Evolutionary conservation across 2,888 invertebrate genomes (phyloP).

Genomic region (Stenoptilia bipunctidactyla): DNA sequence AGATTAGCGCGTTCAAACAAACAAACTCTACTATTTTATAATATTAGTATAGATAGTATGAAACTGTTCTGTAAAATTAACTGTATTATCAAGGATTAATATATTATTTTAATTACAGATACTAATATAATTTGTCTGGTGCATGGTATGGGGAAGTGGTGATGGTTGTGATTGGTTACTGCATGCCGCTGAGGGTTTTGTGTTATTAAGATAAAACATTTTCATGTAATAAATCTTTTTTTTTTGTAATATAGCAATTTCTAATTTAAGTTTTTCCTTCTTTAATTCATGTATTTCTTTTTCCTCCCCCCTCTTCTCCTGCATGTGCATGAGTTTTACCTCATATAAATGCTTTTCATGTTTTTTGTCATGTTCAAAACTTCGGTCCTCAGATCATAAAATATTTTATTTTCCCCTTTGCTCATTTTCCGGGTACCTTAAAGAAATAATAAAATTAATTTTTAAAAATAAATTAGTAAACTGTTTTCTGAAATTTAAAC

Average conservation of each 20-base stretch:
- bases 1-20: too few species aligned
- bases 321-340: not conserved
- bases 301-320: not conserved
- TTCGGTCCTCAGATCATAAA: not conserved
- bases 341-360: not conserved
- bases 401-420: not conserved
- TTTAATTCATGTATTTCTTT: not conserved
- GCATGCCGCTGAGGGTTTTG: not conserved
- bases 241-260: not conserved
- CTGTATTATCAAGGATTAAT: not conserved
- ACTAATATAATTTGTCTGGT: not conserved
- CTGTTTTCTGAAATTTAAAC: not conserved
- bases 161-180: not conserved
- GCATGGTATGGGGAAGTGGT: not conserved
- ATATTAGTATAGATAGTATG: too few species aligned
- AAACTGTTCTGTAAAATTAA: too few species aligned
- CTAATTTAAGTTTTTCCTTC: not conserved
- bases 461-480: not conserved
- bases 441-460: not conserved
- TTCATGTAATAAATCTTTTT: not conserved
- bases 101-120: not conserved
- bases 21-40: too few species aligned
- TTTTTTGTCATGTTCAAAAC: not conserved
- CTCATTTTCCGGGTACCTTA: not conserved
- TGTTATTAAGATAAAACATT: not conserved